A percentile compares a stretch with the other conserved stretches of the same genome.
Evolutionary conservation across 2,888 invertebrate genomes (phyloP).

Genomic region (Globia sparganii): DNA sequence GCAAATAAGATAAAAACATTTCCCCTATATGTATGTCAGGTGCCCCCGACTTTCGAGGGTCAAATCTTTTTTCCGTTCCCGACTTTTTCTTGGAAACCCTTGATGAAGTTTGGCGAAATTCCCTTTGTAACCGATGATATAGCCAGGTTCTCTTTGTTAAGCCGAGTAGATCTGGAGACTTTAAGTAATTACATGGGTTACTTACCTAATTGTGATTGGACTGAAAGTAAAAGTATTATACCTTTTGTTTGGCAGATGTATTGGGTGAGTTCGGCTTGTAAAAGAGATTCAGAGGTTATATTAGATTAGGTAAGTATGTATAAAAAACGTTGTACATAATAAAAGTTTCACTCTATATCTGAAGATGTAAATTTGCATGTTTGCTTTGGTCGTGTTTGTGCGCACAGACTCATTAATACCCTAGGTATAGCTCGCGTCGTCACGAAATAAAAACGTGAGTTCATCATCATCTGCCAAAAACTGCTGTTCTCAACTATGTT

Average conservation of each 20-base stretch:
- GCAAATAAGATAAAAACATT: slow-evolving; percentile 58
- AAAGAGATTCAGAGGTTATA: slow-evolving; percentile 17
- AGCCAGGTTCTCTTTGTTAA: slow-evolving; percentile 64
- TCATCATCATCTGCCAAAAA: background rate
- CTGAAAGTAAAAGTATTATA: slow-evolving; percentile 62
- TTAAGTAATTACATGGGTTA: slow-evolving; percentile 70
- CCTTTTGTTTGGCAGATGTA: slow-evolving; percentile 56
- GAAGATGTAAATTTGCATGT: background rate
- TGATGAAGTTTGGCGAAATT: slow-evolving; percentile 65
- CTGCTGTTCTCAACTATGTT: background rate
- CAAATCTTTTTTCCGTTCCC: slow-evolving; percentile 58
- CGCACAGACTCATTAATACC: background rate
- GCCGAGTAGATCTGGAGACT: slow-evolving; percentile 54
- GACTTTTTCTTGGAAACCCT: slow-evolving; percentile 60
- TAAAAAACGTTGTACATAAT: background rate
- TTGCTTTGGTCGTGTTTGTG: background rate
- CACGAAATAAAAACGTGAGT: background rate
- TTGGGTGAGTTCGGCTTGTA: slow-evolving; percentile 40
- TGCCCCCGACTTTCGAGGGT: slow-evolving; percentile 47
- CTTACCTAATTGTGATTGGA: slow-evolving; percentile 68
- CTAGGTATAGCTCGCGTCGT: background rate
- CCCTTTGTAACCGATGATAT: slow-evolving; percentile 66
- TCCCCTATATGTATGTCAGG: slow-evolving; percentile 41
- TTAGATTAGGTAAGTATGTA: slow-evolving; percentile 22
- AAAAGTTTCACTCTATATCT: background rate